Base-by-base conservation (phyloP, 2,888 invertebrate species). In the Limenitis arthemis region DNA sequence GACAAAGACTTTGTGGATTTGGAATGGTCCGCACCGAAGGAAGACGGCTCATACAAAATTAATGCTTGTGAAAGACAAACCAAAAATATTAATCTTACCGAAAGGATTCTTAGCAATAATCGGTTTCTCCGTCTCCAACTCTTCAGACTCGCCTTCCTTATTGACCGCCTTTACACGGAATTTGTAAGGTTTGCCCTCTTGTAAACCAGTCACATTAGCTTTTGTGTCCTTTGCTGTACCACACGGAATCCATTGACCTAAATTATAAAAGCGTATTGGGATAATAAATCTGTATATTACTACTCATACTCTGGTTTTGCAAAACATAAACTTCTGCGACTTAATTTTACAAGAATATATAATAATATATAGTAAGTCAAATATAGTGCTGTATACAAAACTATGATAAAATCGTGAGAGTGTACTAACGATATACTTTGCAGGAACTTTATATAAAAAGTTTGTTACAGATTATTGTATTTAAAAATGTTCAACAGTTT, bases 71-170 rank as follows among this genome's bases (percentile, higher is more conserved):
- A 2, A 41, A 33, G 28, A 33, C 33, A 41, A 38, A 32, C 28
- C 20, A 41, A 48, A 5, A 6, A 34, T n/a, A n/a, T 47, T 6
- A 28, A 3, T 31, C 28, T 50, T 9, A 94, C 94, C 98, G 81
- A 95, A 99, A 59, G 99, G 99, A 94, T 99, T 99, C 84, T 99
- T 99, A 52, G 99, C 99, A 66, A 98, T 91, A 60, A 98, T 97
- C 8, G 97, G 91, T 68, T 94, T 94, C 59, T 97, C 97, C 0
- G 97, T 94, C 78, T 96, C 97, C 51, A 99, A 86, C 54, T 97
- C 97, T 75, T 99, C 98, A 0, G 98, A 97, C 78, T 97, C 97
- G 11, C 99, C 99, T 79, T 99, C 98, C 74, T 97, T 96, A 80
- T 99, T 99, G 48, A 99, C 97, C 20, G 99, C 98, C 69, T 94